Percentiles rank a stretch among this genome's conserved stretches.
phyloP scores from a whole-genome alignment of 1,140 invertebrate genomes.

The Scaptomyza montana region DNA sequence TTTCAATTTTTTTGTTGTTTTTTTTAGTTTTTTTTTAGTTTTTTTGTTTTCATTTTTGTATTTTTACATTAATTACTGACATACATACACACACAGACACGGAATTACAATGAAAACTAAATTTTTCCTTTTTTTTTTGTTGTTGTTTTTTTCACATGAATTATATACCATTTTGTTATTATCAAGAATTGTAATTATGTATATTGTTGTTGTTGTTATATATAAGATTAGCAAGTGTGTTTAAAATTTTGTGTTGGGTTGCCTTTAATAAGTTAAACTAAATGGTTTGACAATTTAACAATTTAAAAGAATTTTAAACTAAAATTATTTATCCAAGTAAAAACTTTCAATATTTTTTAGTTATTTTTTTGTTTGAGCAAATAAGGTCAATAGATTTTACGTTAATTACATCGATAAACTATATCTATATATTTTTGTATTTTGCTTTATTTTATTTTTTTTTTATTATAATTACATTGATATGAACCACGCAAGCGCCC shows the following conservation, averaged over 20 bases:
- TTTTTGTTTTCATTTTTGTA: conserved; percentile 11
- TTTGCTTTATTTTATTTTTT: conserved; percentile 8
- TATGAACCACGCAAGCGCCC: conserved; percentile 51
- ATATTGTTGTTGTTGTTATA: conserved; percentile 22
- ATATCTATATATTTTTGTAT: conserved; percentile 33
- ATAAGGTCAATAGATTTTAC: conserved; percentile 59
- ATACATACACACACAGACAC: conserved; percentile 82
- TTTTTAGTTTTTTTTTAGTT: no score
- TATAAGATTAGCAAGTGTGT: conserved; percentile 15
- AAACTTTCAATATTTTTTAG: conserved; percentile 25
- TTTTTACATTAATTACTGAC: conserved; percentile 80
- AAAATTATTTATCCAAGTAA: conserved; percentile 17
- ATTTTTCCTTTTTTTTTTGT: conserved; percentile 55
- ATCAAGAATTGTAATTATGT: conserved; percentile 70
- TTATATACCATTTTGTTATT: conserved; percentile 58
- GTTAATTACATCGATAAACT: conserved; percentile 39
- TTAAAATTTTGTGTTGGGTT: conserved; percentile 32
- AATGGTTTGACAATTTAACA: conserved; percentile 70
- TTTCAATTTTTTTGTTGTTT: conserved; percentile 66
- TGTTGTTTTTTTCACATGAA: conserved; percentile 47
- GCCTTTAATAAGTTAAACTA: conserved; percentile 68
- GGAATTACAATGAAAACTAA: conserved; percentile 82
- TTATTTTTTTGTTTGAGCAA: conserved; percentile 59
- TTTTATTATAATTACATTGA: conserved; percentile 42
- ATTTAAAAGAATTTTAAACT: conserved; percentile 38